These are phyloP conservation scores for Melinaea menophilus DNA, from an alignment of 2,888 invertebrate genomes.

Conservation along the genomic window DNA sequence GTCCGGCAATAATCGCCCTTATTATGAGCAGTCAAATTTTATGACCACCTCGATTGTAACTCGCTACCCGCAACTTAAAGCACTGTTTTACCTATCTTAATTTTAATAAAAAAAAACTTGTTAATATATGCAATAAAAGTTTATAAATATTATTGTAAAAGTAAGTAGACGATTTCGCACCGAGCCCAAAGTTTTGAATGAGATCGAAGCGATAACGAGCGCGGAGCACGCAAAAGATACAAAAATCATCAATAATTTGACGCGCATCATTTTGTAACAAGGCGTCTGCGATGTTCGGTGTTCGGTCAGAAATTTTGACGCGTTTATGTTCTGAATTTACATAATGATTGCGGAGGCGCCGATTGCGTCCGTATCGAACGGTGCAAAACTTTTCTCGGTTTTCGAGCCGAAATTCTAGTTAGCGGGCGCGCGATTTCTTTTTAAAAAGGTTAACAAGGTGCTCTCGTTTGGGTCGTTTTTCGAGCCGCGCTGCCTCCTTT, in stretches of 20 bases:
- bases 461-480: conserved; percentile 74
- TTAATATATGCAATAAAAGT: neutral
- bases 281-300: conserved; percentile 47
- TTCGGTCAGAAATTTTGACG: conserved; percentile 49
- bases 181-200: conserved; percentile 14
- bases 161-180: neutral
- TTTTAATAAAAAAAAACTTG: conserved; percentile 3
- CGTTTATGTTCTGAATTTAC: conserved; percentile 60
- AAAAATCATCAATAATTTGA: conserved; percentile 50
- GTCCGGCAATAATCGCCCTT: conserved; percentile 65
- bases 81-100: conserved; percentile 38
- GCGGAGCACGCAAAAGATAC: conserved; percentile 16
- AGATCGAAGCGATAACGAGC: conserved; percentile 20
- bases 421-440: conserved; percentile 74
- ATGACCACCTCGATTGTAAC: conserved; percentile 70
- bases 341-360: conserved; percentile 74
- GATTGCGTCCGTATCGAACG: conserved; percentile 56
- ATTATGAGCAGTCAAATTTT: conserved; percentile 76
- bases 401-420: conserved; percentile 76
- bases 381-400: conserved; percentile 71
- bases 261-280: conserved; percentile 48
- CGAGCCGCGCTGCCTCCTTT: conserved; percentile 73
- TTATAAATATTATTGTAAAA: conserved; percentile 2
- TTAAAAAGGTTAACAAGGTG: conserved; percentile 77
- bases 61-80: conserved; percentile 65